Evolutionary conservation across 2,888 invertebrate species (phyloP), one percentile per base, ranked within the genome.

Genomic region (Schrankia costaestrigalis): DNA sequence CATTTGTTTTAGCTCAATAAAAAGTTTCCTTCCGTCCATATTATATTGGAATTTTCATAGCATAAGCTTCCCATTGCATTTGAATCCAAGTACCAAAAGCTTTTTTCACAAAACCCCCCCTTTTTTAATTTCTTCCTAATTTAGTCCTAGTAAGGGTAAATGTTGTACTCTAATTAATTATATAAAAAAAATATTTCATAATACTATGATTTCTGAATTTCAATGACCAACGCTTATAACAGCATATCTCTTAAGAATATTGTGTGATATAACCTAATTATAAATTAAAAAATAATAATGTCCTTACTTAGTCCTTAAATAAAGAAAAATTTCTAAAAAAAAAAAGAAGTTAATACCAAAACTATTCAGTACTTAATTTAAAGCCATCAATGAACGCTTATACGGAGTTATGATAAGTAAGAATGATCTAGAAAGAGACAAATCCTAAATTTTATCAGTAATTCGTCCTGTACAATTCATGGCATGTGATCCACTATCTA

Each of bases 241-340:
- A 77, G 85, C 86, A 86, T 86, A 86, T 86, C 84, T 82, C 72
- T 79, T n/a, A 86, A 86, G 86, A 78, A 78, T 68, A 81, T 70
- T 78, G 85, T 87, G 86, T 86, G 86, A 86, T 87, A 85, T 81
- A 81, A 76, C 80, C 80, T 85, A 81, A 81, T 75, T 81, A 69
- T 83, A 79, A 39, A 78, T 71, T 67, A 66, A 75, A 55, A 52
- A 50, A 69, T 58, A 71, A 64, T 66, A 65, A 70, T 76, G 77
- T 81, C 79, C 79, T 80, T 33, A 41, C 35, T 75, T 78, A 79
- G 77, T 73, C 71, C 77, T 80, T 69, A 78, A 69, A 67, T 71
- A 57, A 64, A 58, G 64, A 64, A 71, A 64, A 53, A 40, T 41
- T 39, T 36, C 40, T 57, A 66, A 63, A 63, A 59, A 63, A 60